phyloP scores from a whole-genome alignment of 2,888 invertebrate genomes.

The Argyresthia goedartella region DNA sequence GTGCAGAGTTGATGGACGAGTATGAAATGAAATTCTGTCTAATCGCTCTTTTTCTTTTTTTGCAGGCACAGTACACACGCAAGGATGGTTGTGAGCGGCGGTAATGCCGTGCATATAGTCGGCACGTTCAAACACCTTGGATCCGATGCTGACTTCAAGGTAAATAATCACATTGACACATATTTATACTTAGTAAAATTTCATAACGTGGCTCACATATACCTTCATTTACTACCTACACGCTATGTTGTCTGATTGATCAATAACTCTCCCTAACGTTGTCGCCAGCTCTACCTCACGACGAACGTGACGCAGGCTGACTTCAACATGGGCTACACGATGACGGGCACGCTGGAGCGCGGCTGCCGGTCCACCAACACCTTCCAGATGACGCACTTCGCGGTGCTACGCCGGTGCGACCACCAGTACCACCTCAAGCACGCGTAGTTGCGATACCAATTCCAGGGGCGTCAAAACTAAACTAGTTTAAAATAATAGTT shows the following conservation, averaged over 20 bases:
- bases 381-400: conserved; percentile 90
- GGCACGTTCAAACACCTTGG: conserved; percentile 82
- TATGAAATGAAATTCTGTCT: too few species aligned
- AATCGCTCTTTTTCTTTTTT: conserved; percentile 15
- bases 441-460: conserved; percentile 34
- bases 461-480: too few species aligned
- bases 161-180: conserved; percentile 23
- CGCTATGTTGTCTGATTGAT: too few species aligned
- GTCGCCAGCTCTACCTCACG: conserved; percentile 78
- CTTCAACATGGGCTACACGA: conserved; percentile 91
- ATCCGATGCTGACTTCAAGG: conserved; percentile 83
- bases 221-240: too few species aligned
- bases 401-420: conserved; percentile 85
- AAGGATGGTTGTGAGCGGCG: conserved; percentile 84
- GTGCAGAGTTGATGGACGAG: not conserved
- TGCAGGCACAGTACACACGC: conserved; percentile 81
- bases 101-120: conserved; percentile 81
- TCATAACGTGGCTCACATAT: too few species aligned
- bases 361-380: conserved; percentile 81
- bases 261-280: not conserved
- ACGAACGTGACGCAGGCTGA: conserved; percentile 88
- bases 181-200: not conserved
- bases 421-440: conserved; percentile 71
- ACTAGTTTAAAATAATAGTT: too few species aligned
- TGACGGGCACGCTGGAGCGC: conserved; percentile 87